Base-by-base conservation (phyloP, 2,113 vertebrate genomes). In the Chaetodon trifascialis region DNA sequence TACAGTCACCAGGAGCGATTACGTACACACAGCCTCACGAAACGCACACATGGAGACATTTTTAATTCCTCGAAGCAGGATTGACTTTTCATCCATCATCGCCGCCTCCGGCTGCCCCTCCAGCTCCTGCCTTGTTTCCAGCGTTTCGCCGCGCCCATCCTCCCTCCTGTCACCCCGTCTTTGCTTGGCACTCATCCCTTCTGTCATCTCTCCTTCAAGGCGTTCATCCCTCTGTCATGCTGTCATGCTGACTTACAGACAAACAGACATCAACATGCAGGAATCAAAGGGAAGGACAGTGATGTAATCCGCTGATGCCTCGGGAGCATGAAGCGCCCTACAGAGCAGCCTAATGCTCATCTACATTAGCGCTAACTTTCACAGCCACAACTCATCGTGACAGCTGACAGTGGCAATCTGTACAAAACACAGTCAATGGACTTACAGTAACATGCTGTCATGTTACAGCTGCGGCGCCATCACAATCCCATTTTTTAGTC, bases 191-290 rank as follows among this genome's bases (percentile, higher is more conserved):
- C 86, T 86, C 80, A 49, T 82, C 79, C 42, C 4, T 40, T 67
- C 72, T 71, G 79, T 78, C 89, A 86, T 78, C 63, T 17, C 80
- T 88, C 86, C 81, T 82, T 80, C 74, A 82, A 85, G 77, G 81
- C 78, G 58, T 86, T 84, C 85, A 63, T 67, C 63, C 67, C 81
- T 86, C 86, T 92, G 88, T 91, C 85, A 83, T 7, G 54, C 86
- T 85, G 88, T 88, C 88, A 83, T 44, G 11, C 51, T 52, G 69
- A 73, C 85, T 92, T 79, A 84, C 70, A 56, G 36, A 82, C 67
- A 85, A 84, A 79, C 8, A 84, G 75, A 85, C 87, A 59, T 69
- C 80, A 82, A 84, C 52, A 51, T 73, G 77, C 49, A 21, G 63
- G 78, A 85, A 82, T 77, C 58, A 54, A 52, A 40, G 64, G 77